phyloP scores from a whole-genome alignment of 2,113 vertebrate species.

The Gymnorhina tibicen region DNA sequence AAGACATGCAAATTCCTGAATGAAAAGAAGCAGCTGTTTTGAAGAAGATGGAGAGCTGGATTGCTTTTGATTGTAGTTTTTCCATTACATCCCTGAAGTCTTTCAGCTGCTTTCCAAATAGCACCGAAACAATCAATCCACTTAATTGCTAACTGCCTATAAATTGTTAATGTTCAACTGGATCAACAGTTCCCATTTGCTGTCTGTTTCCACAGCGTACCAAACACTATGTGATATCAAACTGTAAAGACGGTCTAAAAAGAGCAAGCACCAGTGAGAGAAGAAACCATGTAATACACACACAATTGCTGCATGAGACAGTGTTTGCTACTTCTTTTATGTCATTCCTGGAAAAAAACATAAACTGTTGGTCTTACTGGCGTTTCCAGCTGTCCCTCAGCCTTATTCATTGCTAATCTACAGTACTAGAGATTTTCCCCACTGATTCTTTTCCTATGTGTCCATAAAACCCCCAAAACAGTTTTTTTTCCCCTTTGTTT shows the following conservation, averaged over 20 bases:
- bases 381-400: not conserved
- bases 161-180: not conserved
- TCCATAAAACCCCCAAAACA: not conserved
- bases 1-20: not conserved
- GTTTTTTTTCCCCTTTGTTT: not conserved
- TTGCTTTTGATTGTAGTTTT: not conserved
- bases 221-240: not conserved
- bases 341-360: not conserved
- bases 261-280: not conserved
- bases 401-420: not conserved
- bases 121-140: not conserved
- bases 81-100: not conserved
- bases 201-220: not conserved
- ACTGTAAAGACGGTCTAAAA: not conserved
- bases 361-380: not conserved
- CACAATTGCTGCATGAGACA: not conserved
- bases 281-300: not conserved
- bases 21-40: not conserved
- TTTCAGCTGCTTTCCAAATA: not conserved
- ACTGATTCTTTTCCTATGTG: not conserved
- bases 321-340: not conserved
- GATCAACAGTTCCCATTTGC: not conserved
- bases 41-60: not conserved
- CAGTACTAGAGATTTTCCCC: not conserved
- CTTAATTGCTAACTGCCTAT: not conserved